Evolutionary conservation across 23 tunicate genomes (phyloP).

Genomic region (Halocynthia aurantium): DNA sequence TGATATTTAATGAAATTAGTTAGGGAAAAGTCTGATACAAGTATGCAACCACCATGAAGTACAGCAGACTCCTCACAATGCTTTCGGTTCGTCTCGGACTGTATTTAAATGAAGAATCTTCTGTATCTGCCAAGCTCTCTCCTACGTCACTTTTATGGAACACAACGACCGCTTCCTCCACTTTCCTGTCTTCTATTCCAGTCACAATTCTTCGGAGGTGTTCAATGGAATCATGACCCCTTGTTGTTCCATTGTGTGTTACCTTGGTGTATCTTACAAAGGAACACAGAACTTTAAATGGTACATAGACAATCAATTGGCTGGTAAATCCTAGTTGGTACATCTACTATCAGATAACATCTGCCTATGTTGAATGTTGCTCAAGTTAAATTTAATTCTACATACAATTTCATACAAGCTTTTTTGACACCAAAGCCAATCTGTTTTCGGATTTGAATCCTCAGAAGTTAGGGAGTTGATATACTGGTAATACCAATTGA

Average conservation of each 20-base stretch:
- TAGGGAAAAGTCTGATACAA: not conserved
- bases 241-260: conserved; percentile 36
- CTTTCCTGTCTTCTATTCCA: conserved; percentile 24
- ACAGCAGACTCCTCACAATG: conserved; percentile 8
- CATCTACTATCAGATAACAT: too few relatives aligned
- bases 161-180: not conserved
- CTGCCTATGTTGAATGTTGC: too few relatives aligned
- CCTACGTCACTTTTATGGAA: not conserved
- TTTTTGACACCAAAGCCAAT: too few relatives aligned
- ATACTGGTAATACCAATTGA: not conserved
- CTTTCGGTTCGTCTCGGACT: conserved; percentile 14
- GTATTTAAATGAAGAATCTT: conserved; percentile 5
- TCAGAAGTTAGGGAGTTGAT: too few relatives aligned
- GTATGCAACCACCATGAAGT: not conserved
- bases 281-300: too few relatives aligned
- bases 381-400: too few relatives aligned
- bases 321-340: too few relatives aligned
- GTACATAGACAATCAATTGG: too few relatives aligned
- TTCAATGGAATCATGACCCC: conserved; percentile 42
- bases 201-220: conserved; percentile 15
- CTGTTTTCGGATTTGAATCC: too few relatives aligned
- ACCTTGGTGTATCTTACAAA: conserved; percentile 52
- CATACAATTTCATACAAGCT: too few relatives aligned
- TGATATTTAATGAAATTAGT: not conserved
- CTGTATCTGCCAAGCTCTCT: conserved; percentile 5